Evolutionary conservation across 2,888 invertebrate genomes (phyloP).

Genomic region (Prosapia bicincta): DNA sequence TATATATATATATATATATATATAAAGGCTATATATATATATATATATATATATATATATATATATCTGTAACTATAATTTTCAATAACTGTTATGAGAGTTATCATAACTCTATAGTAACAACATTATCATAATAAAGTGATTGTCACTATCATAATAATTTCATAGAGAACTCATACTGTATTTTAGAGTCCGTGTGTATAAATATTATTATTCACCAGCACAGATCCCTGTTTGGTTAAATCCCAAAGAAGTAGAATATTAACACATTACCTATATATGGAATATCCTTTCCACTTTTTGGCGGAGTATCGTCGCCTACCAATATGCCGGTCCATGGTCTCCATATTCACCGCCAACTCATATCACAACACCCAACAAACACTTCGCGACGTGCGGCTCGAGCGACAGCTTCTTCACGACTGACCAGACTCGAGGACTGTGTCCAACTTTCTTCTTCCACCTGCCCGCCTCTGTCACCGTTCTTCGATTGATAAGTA

Average conservation of each 20-base stretch:
- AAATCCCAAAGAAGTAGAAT: neutral
- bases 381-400: neutral
- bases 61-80: no score
- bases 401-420: neutral
- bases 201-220: no score
- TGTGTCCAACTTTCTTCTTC: slow-evolving; percentile 19
- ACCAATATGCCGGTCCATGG: slow-evolving; percentile 17
- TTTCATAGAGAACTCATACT: no score
- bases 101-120: no score
- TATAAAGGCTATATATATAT: no score
- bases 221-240: no score
- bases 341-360: slow-evolving; percentile 8
- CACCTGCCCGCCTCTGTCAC: neutral
- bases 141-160: no score
- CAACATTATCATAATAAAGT: no score
- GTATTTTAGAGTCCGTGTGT: no score
- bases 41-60: no score
- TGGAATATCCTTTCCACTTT: slow-evolving; percentile 15
- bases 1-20: no score
- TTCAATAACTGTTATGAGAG: no score
- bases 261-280: slow-evolving; percentile 20
- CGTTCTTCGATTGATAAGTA: neutral
- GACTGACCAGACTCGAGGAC: slow-evolving; percentile 2
- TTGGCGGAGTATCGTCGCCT: slow-evolving; percentile 10
- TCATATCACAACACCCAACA: neutral